Evolutionary conservation across 2,888 invertebrate genomes (phyloP).

Genomic region (Lasioglossum figueresi): DNA sequence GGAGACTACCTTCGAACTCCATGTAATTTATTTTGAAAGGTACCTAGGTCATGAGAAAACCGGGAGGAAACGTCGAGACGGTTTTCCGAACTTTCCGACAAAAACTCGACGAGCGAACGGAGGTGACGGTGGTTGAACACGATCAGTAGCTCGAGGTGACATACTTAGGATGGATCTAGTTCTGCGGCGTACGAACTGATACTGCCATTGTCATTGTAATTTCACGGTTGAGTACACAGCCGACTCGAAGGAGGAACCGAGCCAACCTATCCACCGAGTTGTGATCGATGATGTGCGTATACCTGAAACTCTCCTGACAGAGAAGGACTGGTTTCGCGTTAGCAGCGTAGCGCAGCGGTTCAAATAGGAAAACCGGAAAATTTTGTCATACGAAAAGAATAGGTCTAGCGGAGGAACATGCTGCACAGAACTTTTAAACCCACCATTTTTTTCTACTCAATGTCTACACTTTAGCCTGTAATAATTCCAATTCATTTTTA

Average conservation of each 20-base stretch:
- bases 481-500: neutral
- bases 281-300: conserved; percentile 60
- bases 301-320: conserved; percentile 2
- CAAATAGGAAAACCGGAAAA: neutral
- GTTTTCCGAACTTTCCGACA: conserved; percentile 26
- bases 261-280: conserved; percentile 36
- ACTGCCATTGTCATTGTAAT: conserved; percentile 63
- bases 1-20: neutral
- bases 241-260: conserved; percentile 16
- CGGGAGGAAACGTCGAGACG: conserved; percentile 4
- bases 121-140: conserved; percentile 23
- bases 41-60: neutral
- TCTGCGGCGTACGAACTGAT: conserved; percentile 44
- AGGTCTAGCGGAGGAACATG: neutral
- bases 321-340: conserved; percentile 9
- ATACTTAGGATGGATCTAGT: conserved; percentile 25
- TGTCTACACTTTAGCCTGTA: neutral
- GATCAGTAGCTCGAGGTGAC: conserved; percentile 24
- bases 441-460: neutral
- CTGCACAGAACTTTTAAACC: neutral
- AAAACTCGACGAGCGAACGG: conserved; percentile 15
- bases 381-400: neutral
- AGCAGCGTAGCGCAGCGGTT: neutral
- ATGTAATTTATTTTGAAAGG: conserved; percentile 22
- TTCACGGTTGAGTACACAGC: conserved; percentile 59